These are phyloP conservation scores for Actias luna DNA, from an alignment of 2,888 invertebrate species.

Conservation along the genomic window DNA sequence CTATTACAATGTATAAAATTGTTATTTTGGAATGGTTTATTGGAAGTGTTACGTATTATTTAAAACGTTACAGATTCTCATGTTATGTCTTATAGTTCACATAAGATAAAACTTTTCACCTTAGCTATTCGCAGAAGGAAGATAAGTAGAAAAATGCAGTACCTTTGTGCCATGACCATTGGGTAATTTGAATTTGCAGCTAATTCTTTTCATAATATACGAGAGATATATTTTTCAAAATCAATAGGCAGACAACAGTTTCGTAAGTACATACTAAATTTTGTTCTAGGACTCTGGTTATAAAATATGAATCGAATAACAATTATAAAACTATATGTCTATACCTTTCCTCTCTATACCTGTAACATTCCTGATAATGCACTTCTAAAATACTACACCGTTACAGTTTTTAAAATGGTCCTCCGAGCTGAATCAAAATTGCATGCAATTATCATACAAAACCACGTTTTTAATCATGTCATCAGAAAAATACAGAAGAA, in stretches of 20 bases:
- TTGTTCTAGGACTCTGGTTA: neutral
- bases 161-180: too few species aligned
- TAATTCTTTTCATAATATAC: too few species aligned
- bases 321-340: neutral
- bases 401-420: neutral
- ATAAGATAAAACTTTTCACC: too few species aligned
- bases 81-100: too few species aligned
- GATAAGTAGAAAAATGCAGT: too few species aligned
- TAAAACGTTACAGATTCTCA: too few species aligned
- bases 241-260: neutral
- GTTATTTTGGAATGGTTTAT: too few species aligned
- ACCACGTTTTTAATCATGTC: neutral
- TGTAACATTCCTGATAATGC: neutral
- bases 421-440: neutral
- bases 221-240: neutral
- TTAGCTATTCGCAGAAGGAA: too few species aligned
- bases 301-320: neutral
- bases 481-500: neutral
- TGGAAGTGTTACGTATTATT: too few species aligned
- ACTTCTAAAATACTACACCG: neutral
- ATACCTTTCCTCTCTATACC: neutral
- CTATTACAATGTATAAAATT: too few species aligned
- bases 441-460: neutral
- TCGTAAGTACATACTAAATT: neutral
- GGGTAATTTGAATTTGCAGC: too few species aligned